Evolutionary conservation across 2,113 vertebrate species (phyloP).

Genomic region (Poecilia latipinna): DNA sequence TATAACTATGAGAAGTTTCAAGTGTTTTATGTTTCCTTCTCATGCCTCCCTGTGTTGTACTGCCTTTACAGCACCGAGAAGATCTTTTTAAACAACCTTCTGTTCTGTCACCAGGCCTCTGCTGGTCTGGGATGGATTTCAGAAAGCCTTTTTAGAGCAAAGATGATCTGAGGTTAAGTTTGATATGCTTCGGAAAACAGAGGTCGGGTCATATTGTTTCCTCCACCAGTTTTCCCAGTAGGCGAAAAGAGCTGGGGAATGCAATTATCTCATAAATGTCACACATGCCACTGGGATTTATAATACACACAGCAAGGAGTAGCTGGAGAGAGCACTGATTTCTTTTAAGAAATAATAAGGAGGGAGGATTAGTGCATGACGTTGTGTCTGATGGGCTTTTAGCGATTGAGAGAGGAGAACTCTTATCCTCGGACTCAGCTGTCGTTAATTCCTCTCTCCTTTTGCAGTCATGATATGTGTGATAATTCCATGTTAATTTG

Average conservation of each 20-base stretch:
- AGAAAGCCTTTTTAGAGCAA: conserved; percentile 2
- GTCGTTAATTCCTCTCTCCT: not conserved
- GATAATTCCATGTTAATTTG: conserved; percentile 1
- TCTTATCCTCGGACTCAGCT: conserved; percentile 9
- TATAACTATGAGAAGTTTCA: too few relatives aligned
- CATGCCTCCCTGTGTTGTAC: too few relatives aligned
- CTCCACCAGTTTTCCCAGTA: conserved; percentile 7
- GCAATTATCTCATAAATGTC: conserved; percentile 32
- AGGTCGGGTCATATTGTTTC: conserved; percentile 1
- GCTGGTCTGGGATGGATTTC: not conserved
- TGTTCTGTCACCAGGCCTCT: not conserved
- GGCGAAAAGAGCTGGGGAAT: conserved; percentile 11
- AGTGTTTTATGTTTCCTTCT: too few relatives aligned
- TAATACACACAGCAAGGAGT: conserved; percentile 8
- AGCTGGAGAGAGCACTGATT: not conserved
- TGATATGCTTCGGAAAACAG: conserved; percentile 18
- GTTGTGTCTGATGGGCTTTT: conserved; percentile 25
- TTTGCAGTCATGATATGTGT: conserved; percentile 8
- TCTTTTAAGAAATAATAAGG: conserved; percentile 21
- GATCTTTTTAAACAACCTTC: not conserved
- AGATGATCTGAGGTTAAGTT: not conserved
- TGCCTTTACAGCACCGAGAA: too few relatives aligned
- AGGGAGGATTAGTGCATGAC: conserved; percentile 22
- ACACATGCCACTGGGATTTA: conserved; percentile 23
- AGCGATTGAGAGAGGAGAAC: conserved; percentile 40